phyloP scores from a whole-genome alignment of 2,888 invertebrate species.

The Sarcophaga variegata region DNA sequence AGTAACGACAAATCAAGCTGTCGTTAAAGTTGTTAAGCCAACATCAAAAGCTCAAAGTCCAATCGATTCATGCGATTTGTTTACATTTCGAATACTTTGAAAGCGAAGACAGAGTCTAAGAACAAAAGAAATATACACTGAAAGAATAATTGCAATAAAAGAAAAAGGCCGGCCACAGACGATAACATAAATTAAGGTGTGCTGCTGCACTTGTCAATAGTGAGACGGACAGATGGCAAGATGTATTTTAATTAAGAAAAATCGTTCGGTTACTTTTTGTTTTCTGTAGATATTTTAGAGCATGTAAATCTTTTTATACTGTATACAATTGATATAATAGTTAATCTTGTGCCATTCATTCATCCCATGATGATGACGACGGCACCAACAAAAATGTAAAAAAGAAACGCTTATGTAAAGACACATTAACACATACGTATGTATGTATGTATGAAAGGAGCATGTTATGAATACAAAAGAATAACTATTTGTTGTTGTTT shows the following conservation, averaged over 20 bases:
- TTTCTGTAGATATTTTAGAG: background rate
- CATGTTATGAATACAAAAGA: background rate
- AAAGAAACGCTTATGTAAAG: conserved; percentile 48
- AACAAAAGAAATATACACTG: conserved; percentile 12
- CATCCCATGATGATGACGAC: conserved; percentile 11
- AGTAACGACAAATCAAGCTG: conserved; percentile 9
- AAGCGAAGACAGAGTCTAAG: background rate
- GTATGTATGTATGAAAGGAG: conserved; percentile 7
- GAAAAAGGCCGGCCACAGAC: background rate
- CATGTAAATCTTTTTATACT: background rate
- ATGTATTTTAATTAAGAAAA: background rate
- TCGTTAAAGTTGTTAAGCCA: conserved; percentile 1
- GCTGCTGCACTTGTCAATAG: background rate
- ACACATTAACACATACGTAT: background rate
- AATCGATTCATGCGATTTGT: conserved; percentile 41
- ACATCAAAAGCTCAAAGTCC: conserved; percentile 61
- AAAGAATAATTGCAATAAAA: conserved; percentile 13
- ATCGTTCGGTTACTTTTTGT: background rate
- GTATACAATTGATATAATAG: too few relatives aligned
- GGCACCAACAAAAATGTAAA: background rate
- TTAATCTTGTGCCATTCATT: conserved; percentile 4
- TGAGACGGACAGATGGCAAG: background rate
- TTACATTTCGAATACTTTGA: conserved; percentile 22
- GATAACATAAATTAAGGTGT: conserved; percentile 27
- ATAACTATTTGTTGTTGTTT: too few relatives aligned